Conservation (phyloP, 2,888 invertebrate genomes). For the Alcis repandata region DNA sequence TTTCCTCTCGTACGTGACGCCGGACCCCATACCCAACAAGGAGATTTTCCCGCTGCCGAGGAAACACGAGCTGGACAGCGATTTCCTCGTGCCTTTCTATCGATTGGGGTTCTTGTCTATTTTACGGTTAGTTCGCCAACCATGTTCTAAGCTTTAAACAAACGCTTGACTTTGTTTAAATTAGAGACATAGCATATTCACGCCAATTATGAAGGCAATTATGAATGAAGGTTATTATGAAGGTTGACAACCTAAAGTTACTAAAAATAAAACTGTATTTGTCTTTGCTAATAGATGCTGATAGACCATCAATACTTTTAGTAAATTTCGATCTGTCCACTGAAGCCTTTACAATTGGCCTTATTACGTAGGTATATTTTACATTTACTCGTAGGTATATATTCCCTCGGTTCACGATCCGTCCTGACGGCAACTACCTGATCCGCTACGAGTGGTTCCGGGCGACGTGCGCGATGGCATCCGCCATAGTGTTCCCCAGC, state of each 20-base stretch:
- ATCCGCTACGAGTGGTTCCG: constrained; percentile 69
- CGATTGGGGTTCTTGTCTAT: constrained; percentile 70
- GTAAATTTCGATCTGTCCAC: too few relatives aligned
- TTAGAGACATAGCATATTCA: too few relatives aligned
- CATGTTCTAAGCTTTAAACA: too few relatives aligned
- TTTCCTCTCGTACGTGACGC: constrained; percentile 61
- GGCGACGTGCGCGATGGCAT: constrained; percentile 63
- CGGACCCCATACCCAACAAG: constrained; percentile 59
- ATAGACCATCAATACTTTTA: too few relatives aligned
- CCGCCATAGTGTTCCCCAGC: constrained; percentile 65
- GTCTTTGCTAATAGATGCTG: too few relatives aligned
- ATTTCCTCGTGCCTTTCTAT: constrained; percentile 68
- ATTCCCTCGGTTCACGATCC: constrained; percentile 76
- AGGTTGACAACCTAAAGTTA: too few relatives aligned
- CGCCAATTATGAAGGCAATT: too few relatives aligned
- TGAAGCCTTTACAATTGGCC: too few relatives aligned
- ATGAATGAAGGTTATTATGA: too few relatives aligned
- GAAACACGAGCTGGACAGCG: constrained; percentile 69
- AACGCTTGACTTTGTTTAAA: too few relatives aligned
- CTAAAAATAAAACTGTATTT: too few relatives aligned
- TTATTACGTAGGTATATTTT: too few relatives aligned
- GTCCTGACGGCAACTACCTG: constrained; percentile 71
- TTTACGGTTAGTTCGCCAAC: constrained; percentile 58
- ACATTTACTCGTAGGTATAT: constrained; percentile 60
- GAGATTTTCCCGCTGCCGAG: constrained; percentile 65